Evolutionary conservation across 64 coral and sea anemone species (phyloP).

Genomic region (Porites australiensis): DNA sequence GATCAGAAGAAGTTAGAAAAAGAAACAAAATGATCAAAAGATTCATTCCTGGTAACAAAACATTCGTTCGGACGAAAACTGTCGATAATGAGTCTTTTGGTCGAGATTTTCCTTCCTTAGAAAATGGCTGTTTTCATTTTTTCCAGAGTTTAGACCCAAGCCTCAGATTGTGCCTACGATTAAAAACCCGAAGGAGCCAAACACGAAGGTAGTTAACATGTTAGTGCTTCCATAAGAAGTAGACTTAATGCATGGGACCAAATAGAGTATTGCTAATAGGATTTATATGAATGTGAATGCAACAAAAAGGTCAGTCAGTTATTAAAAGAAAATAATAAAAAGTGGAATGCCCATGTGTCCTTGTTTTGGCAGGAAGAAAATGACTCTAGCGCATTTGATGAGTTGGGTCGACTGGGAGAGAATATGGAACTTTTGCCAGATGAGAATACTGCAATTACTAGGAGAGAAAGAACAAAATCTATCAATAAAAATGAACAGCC

Average conservation of each 20-base stretch:
- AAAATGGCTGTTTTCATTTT: background rate
- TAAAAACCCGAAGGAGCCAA: background rate
- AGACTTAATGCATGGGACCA: too few species aligned
- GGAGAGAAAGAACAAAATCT: background rate
- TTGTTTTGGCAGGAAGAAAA: background rate
- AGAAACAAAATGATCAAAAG: conserved; percentile 65
- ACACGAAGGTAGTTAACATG: background rate
- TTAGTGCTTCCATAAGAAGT: background rate
- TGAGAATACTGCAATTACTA: background rate
- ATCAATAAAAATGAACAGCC: background rate
- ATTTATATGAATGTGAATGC: too few species aligned
- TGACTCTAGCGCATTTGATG: background rate
- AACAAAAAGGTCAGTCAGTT: background rate
- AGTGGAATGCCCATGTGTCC: background rate
- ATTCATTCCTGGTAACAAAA: conserved; percentile 22
- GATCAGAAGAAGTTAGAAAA: conserved; percentile 65
- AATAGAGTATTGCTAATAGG: too few species aligned
- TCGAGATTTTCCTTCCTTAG: too few species aligned
- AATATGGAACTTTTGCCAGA: background rate
- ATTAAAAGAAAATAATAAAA: background rate
- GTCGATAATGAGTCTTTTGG: too few species aligned
- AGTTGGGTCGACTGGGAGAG: conserved; percentile 6
- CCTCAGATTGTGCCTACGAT: conserved; percentile 8
- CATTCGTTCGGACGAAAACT: background rate
- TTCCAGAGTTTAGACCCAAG: conserved; percentile 32